Evolutionary conservation across 2,888 invertebrate genomes (phyloP).

Genomic region (Plebejus melissa): DNA sequence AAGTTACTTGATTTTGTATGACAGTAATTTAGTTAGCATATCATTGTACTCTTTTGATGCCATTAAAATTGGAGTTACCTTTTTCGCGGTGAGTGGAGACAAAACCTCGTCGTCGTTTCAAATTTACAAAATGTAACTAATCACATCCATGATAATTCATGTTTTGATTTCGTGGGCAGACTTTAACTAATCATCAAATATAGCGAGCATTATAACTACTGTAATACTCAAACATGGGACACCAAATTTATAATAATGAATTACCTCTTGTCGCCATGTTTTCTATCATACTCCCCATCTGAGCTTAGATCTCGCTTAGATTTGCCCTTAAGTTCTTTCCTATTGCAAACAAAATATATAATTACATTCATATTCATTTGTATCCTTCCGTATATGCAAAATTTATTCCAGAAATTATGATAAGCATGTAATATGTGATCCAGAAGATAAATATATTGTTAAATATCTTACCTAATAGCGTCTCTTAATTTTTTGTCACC

Average conservation of each 20-base stretch:
- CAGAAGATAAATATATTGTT: background rate
- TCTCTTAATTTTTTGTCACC: conserved; percentile 82
- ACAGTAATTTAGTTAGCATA: background rate
- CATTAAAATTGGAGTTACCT: background rate
- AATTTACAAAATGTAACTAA: background rate
- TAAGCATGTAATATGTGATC: background rate
- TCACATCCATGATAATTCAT: background rate
- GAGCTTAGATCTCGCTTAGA: conserved; percentile 72
- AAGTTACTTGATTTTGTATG: background rate
- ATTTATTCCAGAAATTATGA: background rate
- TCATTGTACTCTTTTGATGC: too few relatives aligned
- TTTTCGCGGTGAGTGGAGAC: background rate
- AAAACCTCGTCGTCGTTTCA: background rate
- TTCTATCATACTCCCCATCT: conserved; percentile 73
- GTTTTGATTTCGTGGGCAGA: background rate
- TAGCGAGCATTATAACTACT: conserved; percentile 2
- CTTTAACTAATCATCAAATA: background rate
- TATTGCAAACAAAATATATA: conserved; percentile 39
- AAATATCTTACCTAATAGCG: conserved; percentile 78
- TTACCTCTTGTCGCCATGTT: conserved; percentile 73
- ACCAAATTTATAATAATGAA: conserved; percentile 12
- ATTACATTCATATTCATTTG: conserved; percentile 20
- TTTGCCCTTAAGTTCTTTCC: conserved; percentile 72
- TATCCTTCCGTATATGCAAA: background rate
- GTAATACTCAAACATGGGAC: conserved; percentile 12